A percentile compares a stretch with the other conserved stretches of the same genome.
These are phyloP conservation scores for Lutraria rhynchaena DNA, from an alignment of 1,140 invertebrate species.

Conservation along the genomic window DNA sequence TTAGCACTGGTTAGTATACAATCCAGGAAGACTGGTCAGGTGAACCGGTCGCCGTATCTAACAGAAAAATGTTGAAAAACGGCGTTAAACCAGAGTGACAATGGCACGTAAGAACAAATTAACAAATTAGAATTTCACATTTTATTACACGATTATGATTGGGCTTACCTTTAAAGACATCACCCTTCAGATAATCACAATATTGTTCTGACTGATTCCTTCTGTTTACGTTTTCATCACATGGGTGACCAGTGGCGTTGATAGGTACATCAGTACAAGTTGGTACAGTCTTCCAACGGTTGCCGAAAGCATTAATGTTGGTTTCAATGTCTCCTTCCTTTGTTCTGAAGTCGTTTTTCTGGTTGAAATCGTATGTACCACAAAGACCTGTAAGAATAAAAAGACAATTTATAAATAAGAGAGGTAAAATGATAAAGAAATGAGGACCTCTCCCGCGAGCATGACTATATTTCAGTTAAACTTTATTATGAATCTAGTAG, in stretches of 20 bases:
- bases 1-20: too few species aligned
- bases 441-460: neutral
- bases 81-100: too few species aligned
- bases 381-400: slow-evolving; percentile 84
- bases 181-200: slow-evolving; percentile 72
- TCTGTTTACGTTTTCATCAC: slow-evolving; percentile 70
- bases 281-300: slow-evolving; percentile 93
- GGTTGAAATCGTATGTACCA: slow-evolving; percentile 93
- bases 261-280: slow-evolving; percentile 86
- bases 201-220: slow-evolving; percentile 69
- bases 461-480: neutral
- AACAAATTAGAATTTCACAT: too few species aligned
- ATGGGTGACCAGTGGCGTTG: slow-evolving; percentile 66
- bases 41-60: too few species aligned
- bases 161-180: slow-evolving; percentile 77
- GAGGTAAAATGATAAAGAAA: neutral
- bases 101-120: too few species aligned
- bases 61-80: too few species aligned
- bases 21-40: too few species aligned
- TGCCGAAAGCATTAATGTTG: slow-evolving; percentile 89
- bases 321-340: slow-evolving; percentile 91
- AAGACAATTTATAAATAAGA: too few species aligned
- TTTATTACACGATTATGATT: too few species aligned
- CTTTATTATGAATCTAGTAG: neutral
- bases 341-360: slow-evolving; percentile 94